Percentiles rank a stretch among this genome's conserved stretches.
These are phyloP conservation scores for Nymphalis polychloros DNA, from an alignment of 2,888 invertebrate genomes.

Conservation along the genomic window DNA sequence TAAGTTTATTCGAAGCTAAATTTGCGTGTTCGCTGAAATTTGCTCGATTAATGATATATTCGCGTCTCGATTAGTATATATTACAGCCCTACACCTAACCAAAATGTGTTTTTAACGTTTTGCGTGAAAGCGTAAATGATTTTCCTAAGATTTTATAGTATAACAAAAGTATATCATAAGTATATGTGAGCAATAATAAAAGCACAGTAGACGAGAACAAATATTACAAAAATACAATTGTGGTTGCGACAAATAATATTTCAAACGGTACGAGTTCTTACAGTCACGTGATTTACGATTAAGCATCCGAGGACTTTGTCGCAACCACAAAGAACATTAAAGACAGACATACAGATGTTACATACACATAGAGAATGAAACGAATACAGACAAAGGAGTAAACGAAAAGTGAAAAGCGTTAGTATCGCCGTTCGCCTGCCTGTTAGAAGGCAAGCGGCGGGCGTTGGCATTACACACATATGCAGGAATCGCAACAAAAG, in stretches of 20 bases:
- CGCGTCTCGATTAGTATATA: conserved; percentile 74
- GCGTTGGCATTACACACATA: conserved; percentile 79
- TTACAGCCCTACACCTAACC: conserved; percentile 72
- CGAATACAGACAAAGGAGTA: conserved; percentile 81
- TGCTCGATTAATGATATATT: conserved; percentile 75
- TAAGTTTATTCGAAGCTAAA: conserved; percentile 81
- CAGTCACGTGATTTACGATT: conserved; percentile 51
- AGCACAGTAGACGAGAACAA: conserved; percentile 82
- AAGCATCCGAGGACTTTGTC: conserved; percentile 58
- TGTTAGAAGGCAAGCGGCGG: conserved; percentile 69
- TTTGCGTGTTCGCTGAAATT: conserved; percentile 81
- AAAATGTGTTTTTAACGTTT: conserved; percentile 76
- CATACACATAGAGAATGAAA: conserved; percentile 83
- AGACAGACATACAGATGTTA: conserved; percentile 83
- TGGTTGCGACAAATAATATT: conserved; percentile 73
- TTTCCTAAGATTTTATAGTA: conserved; percentile 78
- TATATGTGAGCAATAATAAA: conserved; percentile 76
- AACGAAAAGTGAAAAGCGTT: conserved; percentile 79
- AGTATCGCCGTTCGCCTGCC: conserved; percentile 74
- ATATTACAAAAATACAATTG: conserved; percentile 75
- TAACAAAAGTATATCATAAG: conserved; percentile 72
- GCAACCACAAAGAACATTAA: conserved; percentile 78
- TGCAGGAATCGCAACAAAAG: conserved; percentile 82
- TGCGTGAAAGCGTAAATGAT: conserved; percentile 83
- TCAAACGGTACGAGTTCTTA: conserved; percentile 49